A percentile compares a stretch with the other conserved stretches of the same genome.
Conservation (phyloP, 2,888 invertebrate species). For the Parascotia fuliginaria region DNA sequence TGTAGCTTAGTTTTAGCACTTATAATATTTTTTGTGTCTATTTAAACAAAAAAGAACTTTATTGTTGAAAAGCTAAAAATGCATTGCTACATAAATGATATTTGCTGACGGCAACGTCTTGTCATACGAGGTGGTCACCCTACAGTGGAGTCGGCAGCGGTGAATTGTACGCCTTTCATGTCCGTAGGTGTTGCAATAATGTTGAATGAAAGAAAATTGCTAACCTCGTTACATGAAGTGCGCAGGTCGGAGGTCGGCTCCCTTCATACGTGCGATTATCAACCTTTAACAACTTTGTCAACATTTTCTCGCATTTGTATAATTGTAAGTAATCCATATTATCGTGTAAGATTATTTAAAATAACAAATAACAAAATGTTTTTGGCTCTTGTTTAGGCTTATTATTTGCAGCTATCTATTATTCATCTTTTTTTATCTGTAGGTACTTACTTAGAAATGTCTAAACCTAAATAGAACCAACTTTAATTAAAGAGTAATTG, state of each 20-base stretch:
- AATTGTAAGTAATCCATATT: not conserved
- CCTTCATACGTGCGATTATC: constrained; percentile 19
- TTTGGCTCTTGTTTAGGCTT: too few species aligned
- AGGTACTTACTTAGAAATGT: too few species aligned
- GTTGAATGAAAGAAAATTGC: constrained; percentile 45
- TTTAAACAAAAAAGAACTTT: too few species aligned
- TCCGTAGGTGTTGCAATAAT: constrained; percentile 43
- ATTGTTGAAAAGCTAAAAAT: too few species aligned
- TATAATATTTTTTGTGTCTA: too few species aligned
- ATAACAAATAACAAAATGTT: too few species aligned
- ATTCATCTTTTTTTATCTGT: too few species aligned
- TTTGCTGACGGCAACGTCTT: not conserved
- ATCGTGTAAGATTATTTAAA: too few species aligned
- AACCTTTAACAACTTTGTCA: not conserved
- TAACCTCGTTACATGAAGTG: constrained; percentile 28
- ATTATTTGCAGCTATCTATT: too few species aligned
- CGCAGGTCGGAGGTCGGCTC: constrained; percentile 6
- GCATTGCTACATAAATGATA: not conserved
- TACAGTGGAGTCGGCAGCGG: constrained; percentile 14
- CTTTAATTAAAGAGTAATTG: too few species aligned
- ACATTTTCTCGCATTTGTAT: not conserved
- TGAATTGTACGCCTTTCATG: constrained; percentile 35
- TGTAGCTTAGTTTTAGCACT: too few species aligned
- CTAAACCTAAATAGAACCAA: too few species aligned
- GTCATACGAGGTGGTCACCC: constrained; percentile 19